Evolutionary conservation across 2,113 vertebrate genomes (phyloP).

Genomic region (Climacteris rufus): DNA sequence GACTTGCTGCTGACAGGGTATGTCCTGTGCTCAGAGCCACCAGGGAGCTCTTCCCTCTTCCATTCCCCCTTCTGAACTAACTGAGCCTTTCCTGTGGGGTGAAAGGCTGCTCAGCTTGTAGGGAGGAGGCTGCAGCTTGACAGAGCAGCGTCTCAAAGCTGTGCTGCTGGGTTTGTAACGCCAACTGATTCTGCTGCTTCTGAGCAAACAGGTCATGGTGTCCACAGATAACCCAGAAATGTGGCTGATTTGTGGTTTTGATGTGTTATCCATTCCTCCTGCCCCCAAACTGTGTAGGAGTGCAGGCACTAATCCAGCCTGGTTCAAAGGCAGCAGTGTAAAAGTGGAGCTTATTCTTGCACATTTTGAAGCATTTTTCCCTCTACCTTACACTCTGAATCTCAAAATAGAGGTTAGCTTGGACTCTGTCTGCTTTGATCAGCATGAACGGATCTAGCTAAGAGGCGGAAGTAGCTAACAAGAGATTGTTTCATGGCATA

Average conservation of each 20-base stretch:
- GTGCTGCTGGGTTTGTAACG: neutral
- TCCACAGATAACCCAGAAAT: neutral
- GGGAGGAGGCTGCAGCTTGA: neutral
- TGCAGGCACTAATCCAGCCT: neutral
- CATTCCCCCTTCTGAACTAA: neutral
- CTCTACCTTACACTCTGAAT: neutral
- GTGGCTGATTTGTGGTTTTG: neutral
- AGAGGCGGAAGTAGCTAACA: neutral
- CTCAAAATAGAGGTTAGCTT: neutral
- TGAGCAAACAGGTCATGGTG: neutral
- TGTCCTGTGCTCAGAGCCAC: conserved; percentile 1
- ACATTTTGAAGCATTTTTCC: neutral
- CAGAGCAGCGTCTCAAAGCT: neutral
- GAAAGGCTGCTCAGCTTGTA: neutral
- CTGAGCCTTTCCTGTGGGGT: neutral
- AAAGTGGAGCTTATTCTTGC: neutral
- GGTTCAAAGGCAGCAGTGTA: neutral
- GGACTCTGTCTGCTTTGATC: neutral
- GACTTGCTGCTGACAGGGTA: conserved; percentile 96
- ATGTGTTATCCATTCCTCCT: neutral
- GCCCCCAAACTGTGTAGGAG: neutral
- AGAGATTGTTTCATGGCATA: neutral
- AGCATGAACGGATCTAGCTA: neutral
- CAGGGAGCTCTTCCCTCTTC: neutral
- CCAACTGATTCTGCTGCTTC: neutral